Conservation (phyloP, 2,797 vertebrate genomes). For the Falco berigora region DNA sequence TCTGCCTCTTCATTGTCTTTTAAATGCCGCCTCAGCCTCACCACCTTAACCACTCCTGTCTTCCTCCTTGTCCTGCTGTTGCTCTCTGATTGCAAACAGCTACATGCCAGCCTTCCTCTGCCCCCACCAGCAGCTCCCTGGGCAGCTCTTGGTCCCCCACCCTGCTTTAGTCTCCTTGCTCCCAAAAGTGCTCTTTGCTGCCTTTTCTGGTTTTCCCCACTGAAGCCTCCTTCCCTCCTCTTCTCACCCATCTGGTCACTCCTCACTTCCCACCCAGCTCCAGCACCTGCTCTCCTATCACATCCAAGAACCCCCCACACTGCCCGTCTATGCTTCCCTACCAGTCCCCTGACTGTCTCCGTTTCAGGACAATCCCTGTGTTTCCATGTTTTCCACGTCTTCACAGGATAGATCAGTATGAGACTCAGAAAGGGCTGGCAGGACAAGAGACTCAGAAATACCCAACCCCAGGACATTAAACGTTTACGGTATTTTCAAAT, state of each 20-base stretch:
- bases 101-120: no score
- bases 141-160: accelerated
- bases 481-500: background rate
- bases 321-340: background rate
- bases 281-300: background rate
- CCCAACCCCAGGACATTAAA: background rate
- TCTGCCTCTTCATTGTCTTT: background rate
- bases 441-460: background rate
- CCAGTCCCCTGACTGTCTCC: no score
- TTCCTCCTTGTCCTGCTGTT: accelerated
- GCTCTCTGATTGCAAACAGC: background rate
- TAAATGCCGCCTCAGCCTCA: background rate
- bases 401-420: accelerated
- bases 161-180: background rate
- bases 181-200: background rate
- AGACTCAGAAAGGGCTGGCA: background rate
- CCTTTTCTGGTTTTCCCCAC: background rate
- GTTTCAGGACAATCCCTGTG: accelerated
- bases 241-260: accelerated
- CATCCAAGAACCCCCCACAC: accelerated
- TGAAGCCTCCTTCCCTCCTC: no score
- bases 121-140: no score
- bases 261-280: no score
- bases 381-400: accelerated
- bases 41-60: background rate